A percentile compares a stretch with the other conserved stretches of the same genome.
Conservation (phyloP, 2,888 invertebrate genomes). For the Lomographa bimaculata region DNA sequence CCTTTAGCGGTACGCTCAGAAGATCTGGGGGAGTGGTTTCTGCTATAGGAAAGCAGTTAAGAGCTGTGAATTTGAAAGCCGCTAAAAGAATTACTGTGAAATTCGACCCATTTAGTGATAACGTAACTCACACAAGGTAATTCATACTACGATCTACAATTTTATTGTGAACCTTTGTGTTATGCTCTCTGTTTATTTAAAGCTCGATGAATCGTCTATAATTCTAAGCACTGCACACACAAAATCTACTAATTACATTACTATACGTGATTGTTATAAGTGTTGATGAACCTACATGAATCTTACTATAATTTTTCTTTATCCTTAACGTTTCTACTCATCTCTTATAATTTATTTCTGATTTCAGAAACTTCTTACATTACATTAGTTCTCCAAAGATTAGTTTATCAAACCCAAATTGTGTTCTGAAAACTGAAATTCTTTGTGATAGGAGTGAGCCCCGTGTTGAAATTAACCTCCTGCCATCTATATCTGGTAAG, state of each 20-base stretch:
- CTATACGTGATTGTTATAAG: no score
- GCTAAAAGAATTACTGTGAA: slow-evolving; percentile 89
- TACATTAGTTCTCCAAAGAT: slow-evolving; percentile 87
- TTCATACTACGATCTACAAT: no score
- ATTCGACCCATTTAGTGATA: slow-evolving; percentile 93
- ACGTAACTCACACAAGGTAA: slow-evolving; percentile 86
- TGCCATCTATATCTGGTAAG: slow-evolving; percentile 82
- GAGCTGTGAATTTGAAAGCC: slow-evolving; percentile 89
- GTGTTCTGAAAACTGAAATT: slow-evolving; percentile 89
- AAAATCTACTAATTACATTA: no score
- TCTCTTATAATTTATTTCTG: slow-evolving; percentile 1
- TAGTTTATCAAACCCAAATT: slow-evolving; percentile 88
- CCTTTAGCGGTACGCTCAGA: slow-evolving; percentile 86
- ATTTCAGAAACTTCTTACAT: slow-evolving; percentile 88
- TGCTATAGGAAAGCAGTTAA: slow-evolving; percentile 89
- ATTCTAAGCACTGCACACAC: no score
- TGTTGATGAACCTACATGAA: no score
- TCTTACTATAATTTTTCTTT: no score
- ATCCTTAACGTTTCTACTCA: no score
- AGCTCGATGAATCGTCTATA: no score
- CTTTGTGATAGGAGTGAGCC: slow-evolving; percentile 92
- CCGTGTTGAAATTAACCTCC: slow-evolving; percentile 81
- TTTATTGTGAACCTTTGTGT: no score
- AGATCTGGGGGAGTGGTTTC: slow-evolving; percentile 88
- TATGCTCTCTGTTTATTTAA: no score